These are phyloP conservation scores for Procambarus virginalis DNA, from an alignment of 1,140 invertebrate genomes.

Conservation along the genomic window DNA sequence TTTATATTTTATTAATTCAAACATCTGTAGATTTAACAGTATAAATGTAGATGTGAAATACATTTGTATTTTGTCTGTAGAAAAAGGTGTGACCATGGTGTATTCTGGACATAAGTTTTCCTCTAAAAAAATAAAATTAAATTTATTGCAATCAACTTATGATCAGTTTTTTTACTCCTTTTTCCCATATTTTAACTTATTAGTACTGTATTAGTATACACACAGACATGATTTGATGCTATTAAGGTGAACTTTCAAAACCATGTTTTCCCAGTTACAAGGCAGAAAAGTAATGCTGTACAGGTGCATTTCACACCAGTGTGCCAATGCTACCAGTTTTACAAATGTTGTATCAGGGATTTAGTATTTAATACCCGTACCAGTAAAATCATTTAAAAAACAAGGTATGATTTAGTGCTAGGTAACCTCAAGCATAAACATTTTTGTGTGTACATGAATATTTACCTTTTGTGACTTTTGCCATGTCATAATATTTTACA, in stretches of 20 bases:
- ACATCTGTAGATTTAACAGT: too few species aligned
- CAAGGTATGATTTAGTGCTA: too few species aligned
- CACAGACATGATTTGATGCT: neutral
- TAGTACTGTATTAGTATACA: too few species aligned
- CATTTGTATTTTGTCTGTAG: neutral
- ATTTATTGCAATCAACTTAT: neutral
- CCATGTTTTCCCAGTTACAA: neutral
- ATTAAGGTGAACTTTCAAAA: neutral
- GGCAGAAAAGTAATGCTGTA: neutral
- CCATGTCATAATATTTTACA: too few species aligned
- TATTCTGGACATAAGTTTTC: neutral
- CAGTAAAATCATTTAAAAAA: too few species aligned
- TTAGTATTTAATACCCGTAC: neutral
- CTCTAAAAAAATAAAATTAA: neutral
- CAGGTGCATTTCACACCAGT: neutral
- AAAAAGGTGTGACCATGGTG: neutral
- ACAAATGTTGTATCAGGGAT: constrained; percentile 10
- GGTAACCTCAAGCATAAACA: too few species aligned
- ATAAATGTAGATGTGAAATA: too few species aligned
- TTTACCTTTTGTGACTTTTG: too few species aligned
- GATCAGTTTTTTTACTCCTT: neutral
- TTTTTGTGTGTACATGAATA: too few species aligned
- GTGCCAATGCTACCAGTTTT: neutral
- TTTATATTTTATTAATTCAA: too few species aligned
- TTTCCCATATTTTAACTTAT: neutral